Evolutionary conservation across 2,888 invertebrate species (phyloP).

Genomic region (Apomyelois bistriatella): DNA sequence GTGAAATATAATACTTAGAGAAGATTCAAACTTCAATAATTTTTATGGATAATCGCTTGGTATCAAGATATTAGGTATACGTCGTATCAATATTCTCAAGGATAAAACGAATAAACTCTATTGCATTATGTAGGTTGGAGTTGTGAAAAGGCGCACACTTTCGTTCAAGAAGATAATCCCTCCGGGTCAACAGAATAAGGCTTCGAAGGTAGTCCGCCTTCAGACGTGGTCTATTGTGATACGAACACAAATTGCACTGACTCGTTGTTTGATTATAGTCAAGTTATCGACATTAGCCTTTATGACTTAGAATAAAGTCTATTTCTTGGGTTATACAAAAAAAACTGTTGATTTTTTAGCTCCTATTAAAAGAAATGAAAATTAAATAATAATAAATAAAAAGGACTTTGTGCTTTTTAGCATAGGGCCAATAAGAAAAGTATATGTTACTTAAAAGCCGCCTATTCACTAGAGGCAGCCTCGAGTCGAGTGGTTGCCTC

Average conservation of each 20-base stretch:
- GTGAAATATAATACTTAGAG: no score
- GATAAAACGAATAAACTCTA: constrained; percentile 21
- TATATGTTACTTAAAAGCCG: no score
- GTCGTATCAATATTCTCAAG: not conserved
- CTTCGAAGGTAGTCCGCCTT: constrained; percentile 56
- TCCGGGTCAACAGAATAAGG: constrained; percentile 58
- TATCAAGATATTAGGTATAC: not conserved
- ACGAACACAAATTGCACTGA: constrained; percentile 46
- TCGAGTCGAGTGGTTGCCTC: no score
- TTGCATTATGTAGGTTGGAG: constrained; percentile 62
- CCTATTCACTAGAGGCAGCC: no score
- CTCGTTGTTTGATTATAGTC: not conserved
- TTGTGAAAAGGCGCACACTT: constrained; percentile 70
- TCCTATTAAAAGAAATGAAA: no score
- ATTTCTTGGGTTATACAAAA: no score
- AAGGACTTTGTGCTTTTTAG: no score
- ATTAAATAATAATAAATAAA: no score
- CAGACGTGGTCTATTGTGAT: constrained; percentile 37
- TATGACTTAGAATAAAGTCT: not conserved
- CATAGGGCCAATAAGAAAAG: no score
- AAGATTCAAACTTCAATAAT: no score
- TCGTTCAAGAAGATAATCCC: constrained; percentile 77
- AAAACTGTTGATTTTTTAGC: no score
- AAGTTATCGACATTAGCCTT: not conserved
- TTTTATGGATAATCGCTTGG: not conserved